Evolutionary conservation across 35 echinoderm and acorn worm genomes (phyloP), one percentile per base, ranked within the genome.

Genomic region (Holothuria glaberrima): DNA sequence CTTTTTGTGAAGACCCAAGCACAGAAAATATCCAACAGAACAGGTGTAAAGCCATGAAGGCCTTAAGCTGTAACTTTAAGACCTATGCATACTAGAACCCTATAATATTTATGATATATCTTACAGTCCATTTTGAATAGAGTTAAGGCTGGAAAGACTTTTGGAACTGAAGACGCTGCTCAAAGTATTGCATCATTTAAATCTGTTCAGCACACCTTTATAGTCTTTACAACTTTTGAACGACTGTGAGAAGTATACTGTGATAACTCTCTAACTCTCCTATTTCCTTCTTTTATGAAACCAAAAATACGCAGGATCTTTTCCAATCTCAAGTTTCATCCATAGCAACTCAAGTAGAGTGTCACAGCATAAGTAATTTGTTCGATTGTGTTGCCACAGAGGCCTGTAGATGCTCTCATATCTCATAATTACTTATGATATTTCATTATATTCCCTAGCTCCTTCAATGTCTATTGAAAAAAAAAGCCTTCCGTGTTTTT

Each of bases 201-300:
- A 36, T 74, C 26, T 9, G 19, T 14, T 9, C 30, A 20, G 36
- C 34, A 36, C 30, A 34, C 30, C 30, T 71, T 34, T 71, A 33
- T 34, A 0, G 30, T 19, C 36, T 34, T 30, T 34, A 20, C 30
- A 12, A 10, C 4, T 35, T 41, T 32, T 34, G 7, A 22, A n/a
- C 41, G 24, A 75, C 22, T 38, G 32, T 18, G 30, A 74, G 30
- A 35, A 38, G 41, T 38, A 38, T 75, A 21, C n/a, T n/a, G 29
- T 48, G 6, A 78, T 44, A 9, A 21, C 9, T 21, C 0, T 75
- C 4, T 17, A 78, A 48, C 50, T 48, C 50, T 29, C 50, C 21
- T 48, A 78, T 78, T 78, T 78, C 74, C 74, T 78, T 78, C 74
- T 78, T 21, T 33, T 48, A 52, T 78, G 74, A 78, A 78, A 78